These are phyloP conservation scores for Idaea biselata DNA, from an alignment of 2,888 invertebrate species.

Conservation along the genomic window DNA sequence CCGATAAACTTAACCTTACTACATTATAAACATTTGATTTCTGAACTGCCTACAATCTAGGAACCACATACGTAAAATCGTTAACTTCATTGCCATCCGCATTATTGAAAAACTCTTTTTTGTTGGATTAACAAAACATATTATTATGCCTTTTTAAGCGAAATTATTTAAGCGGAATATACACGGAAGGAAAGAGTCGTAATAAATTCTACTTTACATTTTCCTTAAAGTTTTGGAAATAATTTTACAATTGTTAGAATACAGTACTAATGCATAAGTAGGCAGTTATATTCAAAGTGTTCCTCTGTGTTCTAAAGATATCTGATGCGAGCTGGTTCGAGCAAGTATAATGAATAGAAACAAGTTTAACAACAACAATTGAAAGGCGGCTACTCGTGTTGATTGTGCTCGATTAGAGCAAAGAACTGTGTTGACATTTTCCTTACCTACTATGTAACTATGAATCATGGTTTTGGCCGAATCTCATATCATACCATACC, in stretches of 20 bases:
- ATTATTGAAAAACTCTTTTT: not conserved
- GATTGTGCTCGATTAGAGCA: constrained; percentile 54
- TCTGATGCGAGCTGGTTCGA: constrained; percentile 54
- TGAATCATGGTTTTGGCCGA: constrained; percentile 5
- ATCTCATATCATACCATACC: not conserved
- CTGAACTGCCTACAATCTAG: constrained; percentile 37
- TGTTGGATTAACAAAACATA: not conserved
- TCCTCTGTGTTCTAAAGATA: constrained; percentile 11
- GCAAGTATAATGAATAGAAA: constrained; percentile 64
- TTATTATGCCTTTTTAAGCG: not conserved
- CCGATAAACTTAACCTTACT: constrained; percentile 38
- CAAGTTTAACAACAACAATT: constrained; percentile 66
- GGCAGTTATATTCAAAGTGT: not conserved
- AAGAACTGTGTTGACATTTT: constrained; percentile 11
- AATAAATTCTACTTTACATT: not conserved
- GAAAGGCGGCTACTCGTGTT: constrained; percentile 46
- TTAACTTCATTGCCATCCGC: not conserved
- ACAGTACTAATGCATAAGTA: no score
- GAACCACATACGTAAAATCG: not conserved
- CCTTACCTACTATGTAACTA: not conserved
- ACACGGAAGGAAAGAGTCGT: not conserved
- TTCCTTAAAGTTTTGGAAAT: not conserved
- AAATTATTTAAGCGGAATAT: not conserved
- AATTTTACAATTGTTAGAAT: no score
- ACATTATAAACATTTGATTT: constrained; percentile 39